Base-by-base conservation (phyloP, 2,888 invertebrate species). In the Blomia tropicalis region DNA sequence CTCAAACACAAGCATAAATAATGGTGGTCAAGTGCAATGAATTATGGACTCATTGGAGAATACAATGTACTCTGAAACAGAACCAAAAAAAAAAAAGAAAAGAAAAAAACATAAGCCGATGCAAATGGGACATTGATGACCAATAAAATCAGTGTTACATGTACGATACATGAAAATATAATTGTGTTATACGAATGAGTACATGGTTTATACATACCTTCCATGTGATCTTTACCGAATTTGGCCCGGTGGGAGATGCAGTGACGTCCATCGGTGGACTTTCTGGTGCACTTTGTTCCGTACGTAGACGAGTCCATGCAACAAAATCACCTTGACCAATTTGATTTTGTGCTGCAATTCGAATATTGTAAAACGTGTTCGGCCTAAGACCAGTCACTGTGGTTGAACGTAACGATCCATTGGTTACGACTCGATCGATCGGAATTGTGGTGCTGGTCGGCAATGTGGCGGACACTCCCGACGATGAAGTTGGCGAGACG, bases 201-300 rank as follows among this genome's bases (percentile, higher is more conserved):
- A n/a, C n/a, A n/a, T n/a, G n/a, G n/a, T n/a, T n/a, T n/a, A n/a
- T n/a, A n/a, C n/a, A n/a, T 67, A 73, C 73, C 70, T 70, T 69
- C 73, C 73, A 74, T 3, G 70, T 69, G 23, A 73, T 70, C 60
- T 71, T 68, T 0, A 74, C 66, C 5, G 72, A 69, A 65, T 72
- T 71, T 19, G 73, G 72, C 0, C 71, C 72, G 7, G 70, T 69
- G 4, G 73, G 71, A 32, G 68, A 68, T 11, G 71, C 72, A 41
- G 64, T 66, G 1, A 74, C 70, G 43, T 71, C 68, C 14, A 64
- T 59, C 3, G 73, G 73, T 2, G 72, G 71, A 1, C 72, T 72
- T 14, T 70, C 69, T 1, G 74, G 73, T n/a, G 70, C 71, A 68
- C 72, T 73, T 63, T 73, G 72, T 27, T 69, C 67, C 31, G 72